Evolutionary conservation across 2,888 invertebrate genomes (phyloP), one percentile per base, ranked within the genome.

Genomic region (Pollenia griseotomentosa): DNA sequence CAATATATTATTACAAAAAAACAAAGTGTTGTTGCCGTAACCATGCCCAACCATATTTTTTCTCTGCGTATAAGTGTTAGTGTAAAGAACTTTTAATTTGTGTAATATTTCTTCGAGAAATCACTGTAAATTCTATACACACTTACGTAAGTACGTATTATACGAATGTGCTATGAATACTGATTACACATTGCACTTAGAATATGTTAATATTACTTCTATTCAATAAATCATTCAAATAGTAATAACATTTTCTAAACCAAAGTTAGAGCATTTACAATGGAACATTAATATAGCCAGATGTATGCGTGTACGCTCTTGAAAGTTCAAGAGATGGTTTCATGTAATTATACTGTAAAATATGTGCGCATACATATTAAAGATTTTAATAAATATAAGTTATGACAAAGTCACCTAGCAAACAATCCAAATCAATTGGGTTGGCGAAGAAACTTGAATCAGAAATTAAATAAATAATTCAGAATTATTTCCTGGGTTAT

Each of bases 161-260:
- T 19, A 71, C 0, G 33, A 33, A 33, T 71, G 53, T 74, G 68
- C 48, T 51, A 66, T 68, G 73, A 84, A 84, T 84, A n/a, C 59
- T 78, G 79, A 84, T 79, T 73, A 73, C 78, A 79, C 79, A 84
- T 84, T 73, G 59, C 44, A 33, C 48, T 70, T 16, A 14, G n/a
- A 51, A 85, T 61, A 75, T 23, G 14, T 40, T 42, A 7, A 48
- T 2, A n/a, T 46, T 16, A 14, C 33, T 73, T 51, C 19, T 74
- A 83, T 65, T 75, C 61, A 74, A 83, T 78, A 85, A 82, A 75
- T 75, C 73, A 59, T 66, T 65, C 51, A 44, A 79, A 81, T 66
- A 44, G 66, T 68, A 59, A 51, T 75, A 75, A 61, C 14, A 83
- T 75, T 53, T 70, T 55, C 40, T 33, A 51, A 53, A 61, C 23